phyloP scores from a whole-genome alignment of 1,140 invertebrate genomes.

The Marisa cornuarietis region DNA sequence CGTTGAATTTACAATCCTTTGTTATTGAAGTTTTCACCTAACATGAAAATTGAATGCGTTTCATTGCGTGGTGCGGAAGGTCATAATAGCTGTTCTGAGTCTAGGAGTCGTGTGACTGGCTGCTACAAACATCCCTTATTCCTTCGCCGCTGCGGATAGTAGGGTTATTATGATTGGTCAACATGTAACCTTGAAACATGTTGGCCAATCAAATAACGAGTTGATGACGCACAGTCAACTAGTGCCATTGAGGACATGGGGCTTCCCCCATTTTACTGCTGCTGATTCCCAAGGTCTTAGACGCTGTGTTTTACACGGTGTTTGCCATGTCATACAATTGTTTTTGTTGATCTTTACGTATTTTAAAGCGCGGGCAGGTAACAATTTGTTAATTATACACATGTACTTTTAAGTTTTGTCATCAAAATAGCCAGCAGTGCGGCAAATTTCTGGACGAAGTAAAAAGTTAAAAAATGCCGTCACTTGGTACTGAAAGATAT shows the following conservation, averaged over 20 bases:
- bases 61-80: constrained; percentile 24
- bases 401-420: too few relatives aligned
- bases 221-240: constrained; percentile 1
- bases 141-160: background rate
- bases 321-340: too few relatives aligned
- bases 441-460: too few relatives aligned
- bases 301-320: too few relatives aligned
- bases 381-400: background rate
- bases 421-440: too few relatives aligned
- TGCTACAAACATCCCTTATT: constrained; percentile 17
- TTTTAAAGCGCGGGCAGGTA: background rate
- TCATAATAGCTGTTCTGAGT: constrained; percentile 14
- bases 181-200: too few relatives aligned
- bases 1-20: background rate
- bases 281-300: too few relatives aligned
- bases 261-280: constrained; percentile 7
- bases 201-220: background rate
- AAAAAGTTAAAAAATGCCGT: too few relatives aligned
- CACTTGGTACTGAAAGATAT: too few relatives aligned
- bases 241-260: constrained; percentile 17
- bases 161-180: too few relatives aligned
- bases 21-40: background rate
- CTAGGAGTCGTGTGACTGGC: constrained; percentile 12
- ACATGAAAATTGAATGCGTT: constrained; percentile 3
- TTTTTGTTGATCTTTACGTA: background rate